phyloP scores from a whole-genome alignment of 2,797 vertebrate genomes.

The Buceros bicornis region DNA sequence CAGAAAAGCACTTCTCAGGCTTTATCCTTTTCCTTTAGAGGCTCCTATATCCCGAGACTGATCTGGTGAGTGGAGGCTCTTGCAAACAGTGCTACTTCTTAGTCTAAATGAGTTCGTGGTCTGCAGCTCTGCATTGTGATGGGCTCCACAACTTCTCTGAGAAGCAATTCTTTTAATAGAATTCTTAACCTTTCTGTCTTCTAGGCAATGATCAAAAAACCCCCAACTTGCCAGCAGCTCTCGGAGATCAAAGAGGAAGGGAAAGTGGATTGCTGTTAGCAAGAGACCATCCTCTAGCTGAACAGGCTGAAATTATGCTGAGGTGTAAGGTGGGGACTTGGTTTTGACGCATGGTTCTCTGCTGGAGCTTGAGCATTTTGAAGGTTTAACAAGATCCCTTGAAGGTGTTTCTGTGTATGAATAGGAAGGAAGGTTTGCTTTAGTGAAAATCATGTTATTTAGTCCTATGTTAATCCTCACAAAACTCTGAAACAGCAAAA shows the following conservation, averaged over 20 bases:
- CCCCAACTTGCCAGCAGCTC: not conserved
- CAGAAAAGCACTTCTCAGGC: not conserved
- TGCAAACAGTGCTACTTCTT: not conserved
- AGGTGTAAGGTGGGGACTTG: not conserved
- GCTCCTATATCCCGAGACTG: not conserved
- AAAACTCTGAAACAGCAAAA: not conserved
- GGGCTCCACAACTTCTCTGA: not conserved
- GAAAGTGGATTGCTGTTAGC: not conserved
- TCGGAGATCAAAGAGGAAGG: not conserved
- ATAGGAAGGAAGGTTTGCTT: not conserved
- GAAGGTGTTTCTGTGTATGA: not conserved
- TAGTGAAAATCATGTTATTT: not conserved
- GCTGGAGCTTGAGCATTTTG: not conserved
- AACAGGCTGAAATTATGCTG: not conserved
- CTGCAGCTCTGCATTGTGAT: not conserved
- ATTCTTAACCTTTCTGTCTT: not conserved
- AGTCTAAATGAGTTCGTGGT: not conserved
- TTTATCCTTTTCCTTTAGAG: not conserved
- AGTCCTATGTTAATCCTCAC: not conserved
- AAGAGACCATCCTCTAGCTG: not conserved
- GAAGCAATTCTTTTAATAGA: not conserved
- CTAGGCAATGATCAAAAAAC: not conserved
- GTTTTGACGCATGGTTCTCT: not conserved
- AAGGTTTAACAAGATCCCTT: not conserved
- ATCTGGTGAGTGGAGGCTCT: not conserved